Base-by-base conservation (phyloP, 2,888 invertebrate genomes). In the Drosophila atripex region DNA sequence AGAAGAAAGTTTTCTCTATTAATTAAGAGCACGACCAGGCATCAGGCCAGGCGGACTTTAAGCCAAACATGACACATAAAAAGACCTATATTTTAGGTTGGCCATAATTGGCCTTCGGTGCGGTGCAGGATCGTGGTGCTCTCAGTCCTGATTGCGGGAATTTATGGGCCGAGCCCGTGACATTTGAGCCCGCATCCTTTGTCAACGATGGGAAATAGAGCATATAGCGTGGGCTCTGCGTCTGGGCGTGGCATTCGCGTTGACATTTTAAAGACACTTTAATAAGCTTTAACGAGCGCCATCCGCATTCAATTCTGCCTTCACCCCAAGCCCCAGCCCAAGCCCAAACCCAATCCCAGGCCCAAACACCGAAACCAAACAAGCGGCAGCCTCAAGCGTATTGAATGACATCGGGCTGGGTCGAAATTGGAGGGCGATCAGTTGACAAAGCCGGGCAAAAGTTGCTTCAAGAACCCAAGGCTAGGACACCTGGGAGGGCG, bases 241-340 rank as follows among this genome's bases (percentile, higher is more conserved):
- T 38, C 16, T 66, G 77, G 80, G 70, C 70, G 56, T 49, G 57
- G 45, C 32, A 3, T 56, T 57, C 39, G 41, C 63, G 68, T 52
- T 78, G 78, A 68, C 76, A 84, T 74, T 80, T 84, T 80, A 80
- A 80, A 80, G 78, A 80, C 71, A 59, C 78, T 84, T 84, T 77
- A 80, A 82, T 80, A 71, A 55, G 73, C 78, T 76, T 80, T 80
- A 80, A 80, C 84, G 70, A 80, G 80, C 52, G 21, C 35, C 80
- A 84, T 80, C 80, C 80, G 80, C 51, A 68, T 63, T 55, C 65
- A 63, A 79, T 70, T 41, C 51, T 46, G 25, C 18, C 30, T 38
- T 23, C 56, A 35, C 59, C 56, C 30, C n/a, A 6, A 9, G n/a
- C n/a, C n/a, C n/a, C n/a, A n/a, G n/a, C n/a, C n/a, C n/a, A n/a